These are phyloP conservation scores for Neolamprologus variostigma DNA, from an alignment of 2,113 vertebrate species.

Conservation along the genomic window DNA sequence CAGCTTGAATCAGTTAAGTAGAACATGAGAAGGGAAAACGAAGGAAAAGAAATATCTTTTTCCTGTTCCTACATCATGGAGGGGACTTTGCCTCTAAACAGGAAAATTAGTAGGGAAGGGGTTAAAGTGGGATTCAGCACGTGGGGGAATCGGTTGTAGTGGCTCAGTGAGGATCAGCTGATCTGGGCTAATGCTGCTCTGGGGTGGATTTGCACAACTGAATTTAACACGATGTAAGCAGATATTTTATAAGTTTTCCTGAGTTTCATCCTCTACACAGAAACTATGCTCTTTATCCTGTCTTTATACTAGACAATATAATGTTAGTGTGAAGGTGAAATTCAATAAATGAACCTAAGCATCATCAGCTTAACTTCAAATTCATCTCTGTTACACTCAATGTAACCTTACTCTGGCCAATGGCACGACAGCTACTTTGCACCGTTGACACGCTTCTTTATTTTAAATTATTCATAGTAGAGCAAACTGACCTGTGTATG, in stretches of 20 bases:
- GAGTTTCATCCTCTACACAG: background rate
- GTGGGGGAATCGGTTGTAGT: background rate
- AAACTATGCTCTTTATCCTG: background rate
- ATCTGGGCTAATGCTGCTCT: background rate
- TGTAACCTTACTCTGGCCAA: background rate
- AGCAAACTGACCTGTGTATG: background rate
- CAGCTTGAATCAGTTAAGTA: background rate
- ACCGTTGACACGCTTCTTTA: background rate
- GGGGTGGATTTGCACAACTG: background rate
- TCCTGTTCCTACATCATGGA: background rate
- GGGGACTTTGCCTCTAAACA: background rate
- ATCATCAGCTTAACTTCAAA: background rate
- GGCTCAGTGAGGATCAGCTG: background rate
- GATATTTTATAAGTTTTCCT: background rate
- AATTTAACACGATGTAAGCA: background rate
- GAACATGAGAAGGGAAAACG: background rate
- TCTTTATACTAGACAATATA: background rate
- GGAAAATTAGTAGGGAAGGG: background rate
- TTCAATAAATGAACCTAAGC: background rate
- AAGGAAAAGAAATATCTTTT: background rate
- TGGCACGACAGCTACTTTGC: background rate
- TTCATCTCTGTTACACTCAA: background rate
- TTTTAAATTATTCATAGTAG: background rate
- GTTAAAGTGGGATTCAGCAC: background rate
- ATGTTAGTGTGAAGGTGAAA: background rate